Conservation (phyloP, 1,140 invertebrate genomes). For the Drosophila tsacasi region DNA sequence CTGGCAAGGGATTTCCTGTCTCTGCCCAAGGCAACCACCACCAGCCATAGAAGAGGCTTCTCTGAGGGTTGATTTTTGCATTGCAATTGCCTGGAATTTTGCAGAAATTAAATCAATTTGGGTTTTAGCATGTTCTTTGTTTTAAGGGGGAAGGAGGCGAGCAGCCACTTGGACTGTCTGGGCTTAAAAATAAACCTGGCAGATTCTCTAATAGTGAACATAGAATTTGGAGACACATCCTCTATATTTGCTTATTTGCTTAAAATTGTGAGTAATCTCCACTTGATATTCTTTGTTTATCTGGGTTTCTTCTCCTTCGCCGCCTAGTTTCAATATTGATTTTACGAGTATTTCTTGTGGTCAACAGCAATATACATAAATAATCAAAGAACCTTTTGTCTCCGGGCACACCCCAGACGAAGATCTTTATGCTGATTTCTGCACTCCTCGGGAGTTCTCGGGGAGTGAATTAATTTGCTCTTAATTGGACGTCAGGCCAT, state of each 20-base stretch:
- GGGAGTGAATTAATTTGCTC: constrained; percentile 43
- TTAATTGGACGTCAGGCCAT: constrained; percentile 35
- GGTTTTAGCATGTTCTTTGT: constrained; percentile 41
- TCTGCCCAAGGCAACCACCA: constrained; percentile 27
- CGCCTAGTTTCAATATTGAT: constrained; percentile 16
- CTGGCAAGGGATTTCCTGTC: constrained; percentile 23
- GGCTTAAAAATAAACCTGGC: background rate
- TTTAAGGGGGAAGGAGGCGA: background rate
- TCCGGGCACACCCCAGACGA: constrained; percentile 27
- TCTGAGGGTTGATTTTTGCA: constrained; percentile 39
- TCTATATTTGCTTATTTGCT: background rate
- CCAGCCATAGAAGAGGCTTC: background rate
- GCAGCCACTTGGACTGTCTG: constrained; percentile 17
- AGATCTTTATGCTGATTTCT: constrained; percentile 31
- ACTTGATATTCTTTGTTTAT: background rate
- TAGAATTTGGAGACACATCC: background rate
- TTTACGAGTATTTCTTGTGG: constrained; percentile 24
- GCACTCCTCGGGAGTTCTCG: constrained; percentile 9
- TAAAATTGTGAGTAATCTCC: background rate
- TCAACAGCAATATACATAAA: constrained; percentile 15
- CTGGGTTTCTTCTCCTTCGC: background rate
- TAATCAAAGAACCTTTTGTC: constrained; percentile 25
- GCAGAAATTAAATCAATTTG: constrained; percentile 57
- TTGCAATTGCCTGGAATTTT: constrained; percentile 47
- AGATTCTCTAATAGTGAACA: background rate